phyloP scores from a whole-genome alignment of 1,140 invertebrate species.

The Colletes gigas region DNA sequence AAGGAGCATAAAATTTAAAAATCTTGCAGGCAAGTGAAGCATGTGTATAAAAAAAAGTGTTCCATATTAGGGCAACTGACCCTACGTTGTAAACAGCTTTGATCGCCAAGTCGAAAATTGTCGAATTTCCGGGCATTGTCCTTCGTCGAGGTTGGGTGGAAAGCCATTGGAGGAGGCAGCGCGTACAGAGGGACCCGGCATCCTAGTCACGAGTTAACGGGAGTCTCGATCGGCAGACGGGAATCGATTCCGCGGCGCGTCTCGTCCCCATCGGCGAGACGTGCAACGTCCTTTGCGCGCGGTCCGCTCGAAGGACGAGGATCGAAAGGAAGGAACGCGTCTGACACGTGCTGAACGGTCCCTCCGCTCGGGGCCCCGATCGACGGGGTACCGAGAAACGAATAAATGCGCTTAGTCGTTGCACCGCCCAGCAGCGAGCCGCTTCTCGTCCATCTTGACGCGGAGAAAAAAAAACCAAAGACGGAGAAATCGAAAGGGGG shows the following conservation, averaged over 20 bases:
- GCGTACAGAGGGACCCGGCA: background rate
- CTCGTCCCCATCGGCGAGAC: background rate
- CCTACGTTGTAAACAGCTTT: too few species aligned
- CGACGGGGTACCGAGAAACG: background rate
- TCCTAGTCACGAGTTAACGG: conserved; percentile 17
- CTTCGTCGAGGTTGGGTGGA: too few species aligned
- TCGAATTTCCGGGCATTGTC: too few species aligned
- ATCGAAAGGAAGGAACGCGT: background rate
- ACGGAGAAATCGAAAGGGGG: too few species aligned
- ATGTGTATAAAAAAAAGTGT: too few species aligned
- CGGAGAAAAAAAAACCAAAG: too few species aligned
- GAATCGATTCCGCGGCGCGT: background rate
- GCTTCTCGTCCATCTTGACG: background rate
- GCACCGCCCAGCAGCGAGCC: background rate
- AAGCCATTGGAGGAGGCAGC: too few species aligned
- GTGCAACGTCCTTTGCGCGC: conserved; percentile 19
- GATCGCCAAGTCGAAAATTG: too few species aligned
- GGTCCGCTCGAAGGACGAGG: conserved; percentile 2
- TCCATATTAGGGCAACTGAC: too few species aligned
- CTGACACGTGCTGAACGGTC: conserved; percentile 38
- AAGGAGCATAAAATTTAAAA: too few species aligned
- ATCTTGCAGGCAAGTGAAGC: too few species aligned
- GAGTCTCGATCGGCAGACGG: conserved; percentile 25
- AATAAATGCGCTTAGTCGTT: conserved; percentile 4
- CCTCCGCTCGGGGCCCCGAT: background rate